Base-by-base conservation (phyloP, 2,888 invertebrate genomes). In the Cremastinae sp. region DNA sequence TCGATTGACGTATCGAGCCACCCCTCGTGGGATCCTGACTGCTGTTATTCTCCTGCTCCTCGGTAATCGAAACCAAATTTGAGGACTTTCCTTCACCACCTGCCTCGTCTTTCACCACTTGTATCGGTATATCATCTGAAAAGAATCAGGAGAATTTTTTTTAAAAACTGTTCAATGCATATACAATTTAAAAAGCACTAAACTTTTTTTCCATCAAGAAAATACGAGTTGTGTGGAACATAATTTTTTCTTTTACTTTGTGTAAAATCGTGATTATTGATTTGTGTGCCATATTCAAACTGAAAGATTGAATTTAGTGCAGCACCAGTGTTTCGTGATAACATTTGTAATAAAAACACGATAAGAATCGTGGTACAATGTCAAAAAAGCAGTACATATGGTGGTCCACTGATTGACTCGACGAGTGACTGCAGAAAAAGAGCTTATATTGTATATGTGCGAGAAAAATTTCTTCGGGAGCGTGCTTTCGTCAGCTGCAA, bases 121-220 rank as follows among this genome's bases (percentile, higher is more conserved):
- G 96, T 85, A 96, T 96, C 54, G 96, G 96, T 91, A 96, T 96
- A 90, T 96, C 96, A 91, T 96, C 96, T 96, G 91, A 69, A 92
- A 91, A 86, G 82, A 85, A 82, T 85, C 64, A 83, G 2, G 28
- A 3, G 28, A 38, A 43, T 43, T 43, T 8, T 43, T 14, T 10
- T 7, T 20, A 59, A 59, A 8, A 41, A 59, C 22, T 22, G 7
- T 41, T 41, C 10, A n/a, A n/a, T 41, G 8, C 4, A 8, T 41
- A 16, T 12, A 2, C 7, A 8, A 12, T 28, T 28, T 5, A 5
- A 28, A 5, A 28, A 28, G 28, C 28, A 28, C 5, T 28, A 28
- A 3, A 28, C 2, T 28, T 28, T 28, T n/a, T 3, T 28, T 28
- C 28, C 5, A 28, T 3, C 28, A 28, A 28, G 2, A 28, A 28